Base-by-base conservation (phyloP, 2,888 invertebrate genomes). In the Drosophila nr. fundita region DNA sequence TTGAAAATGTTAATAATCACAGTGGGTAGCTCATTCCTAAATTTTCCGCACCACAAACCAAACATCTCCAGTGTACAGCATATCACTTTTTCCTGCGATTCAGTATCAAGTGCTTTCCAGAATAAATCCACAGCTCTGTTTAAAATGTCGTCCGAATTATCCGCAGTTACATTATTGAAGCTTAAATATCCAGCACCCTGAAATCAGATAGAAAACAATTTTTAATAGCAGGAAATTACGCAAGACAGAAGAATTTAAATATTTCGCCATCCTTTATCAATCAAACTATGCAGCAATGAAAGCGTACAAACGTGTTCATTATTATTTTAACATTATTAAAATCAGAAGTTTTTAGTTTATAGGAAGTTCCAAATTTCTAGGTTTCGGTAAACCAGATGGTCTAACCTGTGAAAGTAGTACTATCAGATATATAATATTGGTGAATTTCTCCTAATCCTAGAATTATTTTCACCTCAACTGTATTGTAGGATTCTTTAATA, bases 21-120 rank as follows among this genome's bases (percentile, higher is more conserved):
- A 70, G 94, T 94, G 2, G 97, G 96, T 40, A 96, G 93, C 73
- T 95, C 94, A n/a, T 94, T 94, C 1, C 93, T 93, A 76, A 96
- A 95, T 90, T 96, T 95, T 21, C 92, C 90, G 58, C 96, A 95
- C 99, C 98, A 99, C 30, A 95, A 92, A 10, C 96, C 94, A 92
- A 98, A 95, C 95, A 96, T 96, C 86, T 97, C 96, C 30, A 98
- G 94, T 10, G 97, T 96, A 83, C 95, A 96, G 75, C 97, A 95
- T 61, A 98, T 93, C 1, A 97, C 98, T 90, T 97, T 97, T 93
- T 99, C 99, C 92, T 99, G 98, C 38, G 97, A 97, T 94, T 99
- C 99, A 57, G 95, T 94, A 90, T 97, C 97, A 49, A 99, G 94
- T 49, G 97, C 95, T 91, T 96, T 96, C 32, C 96, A 94, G 91